Evolutionary conservation across 1,140 invertebrate species (phyloP), one percentile per base, ranked within the genome.

Genomic region (Limonius californicus): DNA sequence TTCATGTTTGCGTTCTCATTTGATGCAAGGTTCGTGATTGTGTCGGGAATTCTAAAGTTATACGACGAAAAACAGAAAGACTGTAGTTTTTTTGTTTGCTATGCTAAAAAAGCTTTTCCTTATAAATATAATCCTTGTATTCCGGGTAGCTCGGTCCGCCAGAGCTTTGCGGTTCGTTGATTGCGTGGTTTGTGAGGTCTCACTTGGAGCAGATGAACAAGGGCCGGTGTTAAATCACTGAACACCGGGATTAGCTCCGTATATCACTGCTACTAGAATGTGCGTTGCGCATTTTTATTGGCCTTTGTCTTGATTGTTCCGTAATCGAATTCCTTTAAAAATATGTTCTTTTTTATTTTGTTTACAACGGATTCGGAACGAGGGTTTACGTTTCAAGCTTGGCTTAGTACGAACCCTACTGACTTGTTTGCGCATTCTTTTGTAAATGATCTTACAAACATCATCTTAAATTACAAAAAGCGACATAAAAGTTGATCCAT

Each of bases 171-270:
- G 35, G 35, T 39, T 39, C 35, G 35, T 39, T 39, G 35, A 39
- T 9, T 14, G 35, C n/a, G n/a, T 14, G 35, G 8, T 39, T 39
- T 39, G n/a, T 14, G 35, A 39, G n/a, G 35, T 39, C 35, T 39
- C 8, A 9, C n/a, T 39, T 39, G n/a, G 8, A 39, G 35, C 8
- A 39, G 8, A 39, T 39, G 35, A 39, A 39, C 35, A 39, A 39
- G 35, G 35, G 35, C n/a, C 35, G n/a, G 35, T 39, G 35, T 39
- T 39, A 39, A 39, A 39, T 39, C 35, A 39, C 35, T 9, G 35
- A 39, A 39, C 35, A 39, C 35, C 35, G 35, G 35, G 35, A 39
- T 39, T 39, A 39, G 35, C 35, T 39, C 35, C 35, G n/a, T 39
- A 39, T 39, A 39, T 39, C 35, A 39, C 35, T 14, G n/a, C n/a